Evolutionary conservation across 1,140 invertebrate species (phyloP).

Genomic region (Euwallacea similis): DNA sequence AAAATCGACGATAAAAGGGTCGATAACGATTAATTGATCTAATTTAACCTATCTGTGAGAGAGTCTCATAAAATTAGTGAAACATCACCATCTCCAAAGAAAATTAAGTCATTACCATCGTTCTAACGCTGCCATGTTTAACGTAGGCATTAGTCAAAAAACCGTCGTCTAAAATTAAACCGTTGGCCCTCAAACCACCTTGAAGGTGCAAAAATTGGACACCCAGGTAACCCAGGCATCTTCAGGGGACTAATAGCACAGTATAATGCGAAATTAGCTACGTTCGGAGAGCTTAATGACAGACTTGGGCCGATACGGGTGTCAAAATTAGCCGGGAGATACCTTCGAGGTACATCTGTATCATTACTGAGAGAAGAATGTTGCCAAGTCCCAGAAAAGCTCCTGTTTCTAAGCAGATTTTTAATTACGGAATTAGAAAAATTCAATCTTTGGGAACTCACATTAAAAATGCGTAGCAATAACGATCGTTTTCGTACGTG

Average conservation of each 20-base stretch:
- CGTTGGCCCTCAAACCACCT: constrained; percentile 5
- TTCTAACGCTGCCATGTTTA: constrained; percentile 15
- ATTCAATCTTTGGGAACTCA: too few species aligned
- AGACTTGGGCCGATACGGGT: constrained; percentile 37
- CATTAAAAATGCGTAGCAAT: too few species aligned
- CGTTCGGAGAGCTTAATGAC: constrained; percentile 36
- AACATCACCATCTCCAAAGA: not conserved
- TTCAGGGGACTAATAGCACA: constrained; percentile 38
- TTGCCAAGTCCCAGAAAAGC: constrained; percentile 9
- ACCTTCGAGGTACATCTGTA: constrained; percentile 35
- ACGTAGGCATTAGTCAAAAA: constrained; percentile 38
- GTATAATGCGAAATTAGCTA: constrained; percentile 38
- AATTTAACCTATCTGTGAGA: too few species aligned
- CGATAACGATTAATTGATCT: too few species aligned
- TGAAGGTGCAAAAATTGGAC: constrained; percentile 32
- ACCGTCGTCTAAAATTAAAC: not conserved
- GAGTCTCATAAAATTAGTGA: too few species aligned
- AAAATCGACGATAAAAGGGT: too few species aligned
- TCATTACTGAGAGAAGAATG: constrained; percentile 20
- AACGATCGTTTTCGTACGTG: too few species aligned
- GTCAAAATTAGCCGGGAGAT: constrained; percentile 38
- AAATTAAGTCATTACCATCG: constrained; percentile 28
- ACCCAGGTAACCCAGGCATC: constrained; percentile 31
- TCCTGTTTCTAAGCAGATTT: too few species aligned
- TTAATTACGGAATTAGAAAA: too few species aligned